These are phyloP conservation scores for Drosophila rhopaloa DNA, from an alignment of 1,140 invertebrate genomes.

Conservation along the genomic window DNA sequence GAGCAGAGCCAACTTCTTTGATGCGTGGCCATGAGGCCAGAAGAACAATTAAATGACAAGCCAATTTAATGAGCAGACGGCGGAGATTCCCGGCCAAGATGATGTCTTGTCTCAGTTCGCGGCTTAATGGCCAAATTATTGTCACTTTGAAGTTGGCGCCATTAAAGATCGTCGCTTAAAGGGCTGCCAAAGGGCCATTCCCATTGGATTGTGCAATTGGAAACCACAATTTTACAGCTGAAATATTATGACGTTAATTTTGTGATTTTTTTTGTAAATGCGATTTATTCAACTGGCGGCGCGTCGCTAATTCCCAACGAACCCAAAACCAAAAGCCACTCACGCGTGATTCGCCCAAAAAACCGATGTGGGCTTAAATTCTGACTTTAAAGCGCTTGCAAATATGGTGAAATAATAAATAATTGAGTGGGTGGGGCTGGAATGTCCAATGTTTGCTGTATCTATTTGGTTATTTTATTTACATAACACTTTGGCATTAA, in stretches of 20 bases:
- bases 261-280: conserved; percentile 15
- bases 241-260: conserved; percentile 26
- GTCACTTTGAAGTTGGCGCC: conserved; percentile 80
- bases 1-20: conserved; percentile 34
- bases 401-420: conserved; percentile 26
- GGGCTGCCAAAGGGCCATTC: not conserved
- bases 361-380: conserved; percentile 25
- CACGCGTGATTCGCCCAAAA: conserved; percentile 25
- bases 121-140: conserved; percentile 79
- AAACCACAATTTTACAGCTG: conserved; percentile 30
- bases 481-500: conserved; percentile 70
- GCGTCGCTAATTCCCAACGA: conserved; percentile 37
- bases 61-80: conserved; percentile 71
- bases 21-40: conserved; percentile 41
- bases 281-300: conserved; percentile 39
- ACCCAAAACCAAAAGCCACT: conserved; percentile 44
- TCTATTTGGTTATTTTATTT: conserved; percentile 56
- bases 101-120: conserved; percentile 25
- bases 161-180: conserved; percentile 53
- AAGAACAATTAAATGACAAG: conserved; percentile 81
- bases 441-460: not conserved
- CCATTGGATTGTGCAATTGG: conserved; percentile 11
- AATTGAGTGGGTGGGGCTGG: conserved; percentile 6
- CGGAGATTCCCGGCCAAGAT: conserved; percentile 14
- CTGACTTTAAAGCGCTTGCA: conserved; percentile 29